phyloP scores from a whole-genome alignment of 2,888 invertebrate species.

The Eurytoma adleriae region DNA sequence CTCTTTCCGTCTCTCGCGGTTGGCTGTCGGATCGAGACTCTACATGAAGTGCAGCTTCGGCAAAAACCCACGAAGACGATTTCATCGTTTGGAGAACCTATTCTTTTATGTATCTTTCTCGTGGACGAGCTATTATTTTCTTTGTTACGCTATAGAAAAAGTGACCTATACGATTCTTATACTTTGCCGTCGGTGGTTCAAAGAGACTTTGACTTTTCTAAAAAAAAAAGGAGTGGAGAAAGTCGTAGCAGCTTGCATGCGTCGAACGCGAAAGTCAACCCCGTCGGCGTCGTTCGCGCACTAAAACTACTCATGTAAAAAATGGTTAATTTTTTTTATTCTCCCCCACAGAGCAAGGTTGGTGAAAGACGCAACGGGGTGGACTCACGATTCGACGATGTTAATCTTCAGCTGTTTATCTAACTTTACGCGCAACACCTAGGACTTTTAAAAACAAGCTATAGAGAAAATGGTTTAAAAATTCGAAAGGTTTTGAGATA shows the following conservation, averaged over 20 bases:
- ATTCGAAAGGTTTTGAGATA: slow-evolving; percentile 25
- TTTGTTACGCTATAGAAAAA: slow-evolving; percentile 12
- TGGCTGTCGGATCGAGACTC: slow-evolving; percentile 1
- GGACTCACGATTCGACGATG: neutral
- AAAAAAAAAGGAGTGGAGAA: neutral
- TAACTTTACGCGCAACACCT: neutral
- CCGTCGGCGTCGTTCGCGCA: neutral
- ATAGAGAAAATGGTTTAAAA: slow-evolving; percentile 5
- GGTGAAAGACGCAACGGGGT: slow-evolving; percentile 4
- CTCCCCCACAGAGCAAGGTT: slow-evolving; percentile 10
- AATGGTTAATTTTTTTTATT: slow-evolving; percentile 28
- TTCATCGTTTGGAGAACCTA: slow-evolving; percentile 22
- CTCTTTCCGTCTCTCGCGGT: neutral
- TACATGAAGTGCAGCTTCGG: slow-evolving; percentile 29
- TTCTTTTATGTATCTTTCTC: slow-evolving; percentile 5
- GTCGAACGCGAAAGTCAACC: neutral
- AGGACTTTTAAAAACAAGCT: slow-evolving; percentile 21
- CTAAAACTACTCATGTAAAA: slow-evolving; percentile 40
- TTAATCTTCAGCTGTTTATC: neutral
- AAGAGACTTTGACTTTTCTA: neutral
- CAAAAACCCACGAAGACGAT: slow-evolving; percentile 36
- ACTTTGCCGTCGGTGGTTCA: neutral
- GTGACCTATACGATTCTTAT: slow-evolving; percentile 1
- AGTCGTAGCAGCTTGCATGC: neutral
- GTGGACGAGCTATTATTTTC: slow-evolving; percentile 13